Evolutionary conservation across 92 coral and sea anemone species (phyloP).

Genomic region (Hydrozoanthus gracilis): DNA sequence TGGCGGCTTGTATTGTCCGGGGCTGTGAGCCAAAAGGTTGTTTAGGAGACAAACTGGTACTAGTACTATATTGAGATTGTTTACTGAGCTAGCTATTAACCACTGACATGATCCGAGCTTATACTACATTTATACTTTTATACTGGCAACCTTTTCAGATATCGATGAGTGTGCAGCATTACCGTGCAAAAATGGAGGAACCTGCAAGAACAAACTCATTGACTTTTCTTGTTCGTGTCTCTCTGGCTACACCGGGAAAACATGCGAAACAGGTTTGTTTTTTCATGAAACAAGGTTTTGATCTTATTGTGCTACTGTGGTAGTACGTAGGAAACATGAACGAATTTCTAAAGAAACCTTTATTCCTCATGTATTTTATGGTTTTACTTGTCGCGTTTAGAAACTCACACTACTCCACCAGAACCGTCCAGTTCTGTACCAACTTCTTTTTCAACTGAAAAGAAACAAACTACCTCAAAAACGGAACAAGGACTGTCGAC

Average conservation of each 20-base stretch:
- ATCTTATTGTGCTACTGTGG: neutral
- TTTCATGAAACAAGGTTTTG: neutral
- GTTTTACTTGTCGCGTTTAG: neutral
- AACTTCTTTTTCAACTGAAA: neutral
- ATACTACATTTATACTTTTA: too few relatives aligned
- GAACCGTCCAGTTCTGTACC: constrained; percentile 18
- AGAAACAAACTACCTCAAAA: neutral
- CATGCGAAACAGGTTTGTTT: constrained; percentile 20
- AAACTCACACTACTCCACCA: constrained; percentile 2
- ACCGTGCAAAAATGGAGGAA: constrained; percentile 51
- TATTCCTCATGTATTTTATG: neutral
- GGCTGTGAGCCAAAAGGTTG: too few relatives aligned
- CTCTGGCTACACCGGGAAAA: constrained; percentile 12
- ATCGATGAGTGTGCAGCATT: constrained; percentile 39
- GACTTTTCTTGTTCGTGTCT: constrained; percentile 22
- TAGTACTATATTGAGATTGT: too few relatives aligned
- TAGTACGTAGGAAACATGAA: neutral
- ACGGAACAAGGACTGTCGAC: constrained; percentile 1
- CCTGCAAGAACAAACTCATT: constrained; percentile 1
- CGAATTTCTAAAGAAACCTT: neutral
- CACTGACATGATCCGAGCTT: too few relatives aligned
- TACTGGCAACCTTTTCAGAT: constrained; percentile 8
- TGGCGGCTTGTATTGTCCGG: too few relatives aligned
- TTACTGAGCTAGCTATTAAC: too few relatives aligned
- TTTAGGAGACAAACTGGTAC: too few relatives aligned